Evolutionary conservation across 2,797 vertebrate species (phyloP).

Genomic region (Odontamblyopus rebecca): DNA sequence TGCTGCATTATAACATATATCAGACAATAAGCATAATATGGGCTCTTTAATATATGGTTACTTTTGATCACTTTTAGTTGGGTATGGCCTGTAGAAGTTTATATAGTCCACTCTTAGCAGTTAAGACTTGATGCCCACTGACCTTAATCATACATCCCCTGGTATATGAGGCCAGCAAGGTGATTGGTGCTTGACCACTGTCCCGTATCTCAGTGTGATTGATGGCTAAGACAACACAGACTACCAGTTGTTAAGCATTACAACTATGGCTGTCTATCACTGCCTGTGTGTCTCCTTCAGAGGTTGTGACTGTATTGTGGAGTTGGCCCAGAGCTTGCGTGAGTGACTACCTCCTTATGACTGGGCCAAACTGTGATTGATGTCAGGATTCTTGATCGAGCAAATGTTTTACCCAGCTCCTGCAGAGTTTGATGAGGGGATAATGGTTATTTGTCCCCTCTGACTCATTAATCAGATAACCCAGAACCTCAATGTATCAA

Average conservation of each 20-base stretch:
- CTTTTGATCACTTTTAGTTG: background rate
- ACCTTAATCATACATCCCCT: constrained; percentile 7
- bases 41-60: too few relatives aligned
- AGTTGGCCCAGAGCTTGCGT: constrained; percentile 57
- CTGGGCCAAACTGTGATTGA: constrained; percentile 57
- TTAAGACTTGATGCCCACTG: background rate
- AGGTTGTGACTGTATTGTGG: constrained; percentile 35
- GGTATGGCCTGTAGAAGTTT: constrained; percentile 3
- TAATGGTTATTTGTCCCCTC: constrained; percentile 47
- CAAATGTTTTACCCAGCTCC: constrained; percentile 51
- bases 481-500: constrained; percentile 26
- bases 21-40: too few relatives aligned
- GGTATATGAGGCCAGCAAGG: constrained; percentile 21
- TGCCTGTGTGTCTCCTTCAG: constrained; percentile 34
- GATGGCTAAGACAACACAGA: constrained; percentile 56
- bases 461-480: constrained; percentile 64
- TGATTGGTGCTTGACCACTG: constrained; percentile 48
- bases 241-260: constrained; percentile 67
- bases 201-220: constrained; percentile 54
- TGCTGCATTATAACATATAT: too few relatives aligned
- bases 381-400: constrained; percentile 54
- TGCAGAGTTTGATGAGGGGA: constrained; percentile 53
- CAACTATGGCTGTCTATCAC: constrained; percentile 68
- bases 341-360: constrained; percentile 44
- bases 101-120: constrained; percentile 27